phyloP scores from a whole-genome alignment of 2,113 vertebrate genomes.

The Callipepla californica region DNA sequence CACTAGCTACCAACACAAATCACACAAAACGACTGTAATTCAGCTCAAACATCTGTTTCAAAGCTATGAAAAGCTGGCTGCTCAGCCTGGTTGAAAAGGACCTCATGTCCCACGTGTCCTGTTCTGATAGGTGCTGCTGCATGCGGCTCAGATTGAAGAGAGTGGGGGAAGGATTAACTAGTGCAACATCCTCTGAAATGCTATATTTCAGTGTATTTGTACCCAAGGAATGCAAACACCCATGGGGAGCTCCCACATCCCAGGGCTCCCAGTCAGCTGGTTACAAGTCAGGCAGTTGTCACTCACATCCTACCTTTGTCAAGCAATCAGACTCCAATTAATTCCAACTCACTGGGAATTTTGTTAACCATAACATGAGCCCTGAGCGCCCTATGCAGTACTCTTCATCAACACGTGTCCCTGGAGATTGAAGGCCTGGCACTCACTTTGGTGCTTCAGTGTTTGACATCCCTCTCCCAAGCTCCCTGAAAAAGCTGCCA shows the following conservation, averaged over 20 bases:
- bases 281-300: background rate
- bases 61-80: background rate
- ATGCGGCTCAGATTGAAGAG: background rate
- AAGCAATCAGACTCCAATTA: background rate
- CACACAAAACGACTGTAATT: background rate
- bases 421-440: background rate
- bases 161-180: background rate
- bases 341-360: background rate
- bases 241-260: background rate
- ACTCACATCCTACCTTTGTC: background rate
- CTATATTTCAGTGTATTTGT: background rate
- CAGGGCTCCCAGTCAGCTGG: background rate
- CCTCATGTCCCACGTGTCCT: background rate
- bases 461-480: background rate
- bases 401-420: background rate
- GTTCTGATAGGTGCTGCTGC: background rate
- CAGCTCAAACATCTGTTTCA: slow-evolving; percentile 25
- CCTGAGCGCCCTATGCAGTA: background rate
- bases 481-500: background rate
- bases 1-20: background rate
- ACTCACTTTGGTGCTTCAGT: background rate
- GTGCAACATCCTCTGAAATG: slow-evolving; percentile 13
- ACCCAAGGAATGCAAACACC: background rate
- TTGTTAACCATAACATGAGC: background rate
- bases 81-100: background rate